phyloP scores from a whole-genome alignment of 2,888 invertebrate species.

The Petrolisthes cinctipes region DNA sequence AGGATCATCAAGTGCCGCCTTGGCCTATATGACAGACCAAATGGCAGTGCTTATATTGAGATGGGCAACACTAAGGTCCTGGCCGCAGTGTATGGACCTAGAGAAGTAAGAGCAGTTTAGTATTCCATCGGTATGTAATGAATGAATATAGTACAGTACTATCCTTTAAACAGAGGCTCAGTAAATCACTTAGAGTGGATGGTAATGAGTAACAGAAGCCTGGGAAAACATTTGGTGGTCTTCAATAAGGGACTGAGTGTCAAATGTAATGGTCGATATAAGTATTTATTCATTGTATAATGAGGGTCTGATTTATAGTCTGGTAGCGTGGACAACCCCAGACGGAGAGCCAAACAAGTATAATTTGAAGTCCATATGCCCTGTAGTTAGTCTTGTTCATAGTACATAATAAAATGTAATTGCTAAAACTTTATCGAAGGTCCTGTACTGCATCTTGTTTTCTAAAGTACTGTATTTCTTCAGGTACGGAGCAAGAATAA shows the following conservation, averaged over 20 bases:
- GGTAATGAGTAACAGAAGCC: background rate
- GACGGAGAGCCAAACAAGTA: no score
- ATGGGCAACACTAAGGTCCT: slow-evolving; percentile 87
- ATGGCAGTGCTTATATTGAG: slow-evolving; percentile 95
- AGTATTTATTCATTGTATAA: no score
- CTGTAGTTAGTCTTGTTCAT: no score
- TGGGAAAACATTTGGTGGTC: no score
- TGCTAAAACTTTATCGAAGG: no score
- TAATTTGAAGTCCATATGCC: no score
- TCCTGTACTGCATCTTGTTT: no score
- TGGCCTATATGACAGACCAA: slow-evolving; percentile 93
- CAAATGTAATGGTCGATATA: background rate
- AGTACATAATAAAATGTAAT: no score
- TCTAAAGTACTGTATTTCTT: background rate
- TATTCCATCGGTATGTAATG: background rate
- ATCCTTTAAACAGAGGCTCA: background rate
- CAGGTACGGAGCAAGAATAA: slow-evolving; percentile 46
- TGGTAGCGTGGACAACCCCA: background rate
- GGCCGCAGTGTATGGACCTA: slow-evolving; percentile 97
- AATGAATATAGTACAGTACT: background rate
- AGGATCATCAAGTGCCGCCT: slow-evolving; percentile 85
- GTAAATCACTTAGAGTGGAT: background rate
- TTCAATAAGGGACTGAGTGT: background rate
- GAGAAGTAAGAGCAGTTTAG: slow-evolving; percentile 80
- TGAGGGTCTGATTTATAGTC: background rate